Percentiles rank a stretch among this genome's conserved stretches.
Evolutionary conservation across 1,140 invertebrate species (phyloP).

Genomic region (Hestina assimilis): DNA sequence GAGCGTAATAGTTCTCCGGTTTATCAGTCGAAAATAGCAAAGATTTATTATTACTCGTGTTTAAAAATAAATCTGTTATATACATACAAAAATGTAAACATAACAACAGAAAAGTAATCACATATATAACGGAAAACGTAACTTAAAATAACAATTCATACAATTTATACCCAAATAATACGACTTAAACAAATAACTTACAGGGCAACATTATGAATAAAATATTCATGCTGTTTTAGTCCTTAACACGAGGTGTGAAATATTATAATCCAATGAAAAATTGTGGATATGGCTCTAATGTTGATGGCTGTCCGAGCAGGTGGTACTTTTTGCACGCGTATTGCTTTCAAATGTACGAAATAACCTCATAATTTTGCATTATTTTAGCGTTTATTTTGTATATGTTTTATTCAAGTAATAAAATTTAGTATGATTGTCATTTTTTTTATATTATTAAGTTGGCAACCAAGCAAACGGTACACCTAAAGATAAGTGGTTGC

Average conservation of each 20-base stretch:
- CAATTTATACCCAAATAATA: neutral
- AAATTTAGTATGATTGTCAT: neutral
- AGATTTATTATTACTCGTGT: no score
- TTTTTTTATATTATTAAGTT: neutral
- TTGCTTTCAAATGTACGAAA: constrained; percentile 11
- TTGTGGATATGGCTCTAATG: neutral
- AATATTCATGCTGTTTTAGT: neutral
- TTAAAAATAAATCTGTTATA: no score
- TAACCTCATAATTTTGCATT: constrained; percentile 22
- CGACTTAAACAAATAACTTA: neutral
- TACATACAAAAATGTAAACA: no score
- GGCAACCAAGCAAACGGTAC: no score
- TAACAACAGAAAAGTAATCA: no score
- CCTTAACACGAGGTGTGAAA: neutral
- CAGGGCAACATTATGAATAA: neutral
- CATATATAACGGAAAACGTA: neutral
- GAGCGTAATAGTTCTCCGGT: no score
- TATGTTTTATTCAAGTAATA: constrained; percentile 2
- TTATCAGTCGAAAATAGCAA: no score
- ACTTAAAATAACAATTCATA: neutral
- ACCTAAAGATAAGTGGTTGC: no score
- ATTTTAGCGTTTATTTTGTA: constrained; percentile 10
- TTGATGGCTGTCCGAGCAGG: constrained; percentile 12
- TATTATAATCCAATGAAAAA: neutral
- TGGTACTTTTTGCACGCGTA: constrained; percentile 19